Percentiles rank a stretch among this genome's conserved stretches.
phyloP scores from a whole-genome alignment of 2,113 vertebrate genomes.

The Rhagologus leucostigma region DNA sequence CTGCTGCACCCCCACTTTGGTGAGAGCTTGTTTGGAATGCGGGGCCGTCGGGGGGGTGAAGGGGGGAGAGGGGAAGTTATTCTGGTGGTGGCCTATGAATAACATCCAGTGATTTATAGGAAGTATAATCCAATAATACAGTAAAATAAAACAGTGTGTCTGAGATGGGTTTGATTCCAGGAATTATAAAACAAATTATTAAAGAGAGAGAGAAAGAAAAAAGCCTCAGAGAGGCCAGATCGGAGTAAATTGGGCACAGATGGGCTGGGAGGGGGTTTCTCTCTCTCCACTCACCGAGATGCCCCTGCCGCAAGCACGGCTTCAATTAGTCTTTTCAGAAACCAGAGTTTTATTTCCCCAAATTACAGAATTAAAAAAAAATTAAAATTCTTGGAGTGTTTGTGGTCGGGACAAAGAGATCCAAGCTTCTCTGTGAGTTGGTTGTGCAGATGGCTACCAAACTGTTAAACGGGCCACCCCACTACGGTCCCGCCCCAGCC shows the following conservation, averaged over 20 bases:
- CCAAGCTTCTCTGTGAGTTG: slow-evolving; percentile 13
- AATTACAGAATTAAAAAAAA: slow-evolving; percentile 72
- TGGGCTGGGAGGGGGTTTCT: slow-evolving; percentile 74
- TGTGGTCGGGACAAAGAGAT: slow-evolving; percentile 68
- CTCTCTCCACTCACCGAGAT: slow-evolving; percentile 63
- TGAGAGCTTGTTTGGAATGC: slow-evolving; percentile 45
- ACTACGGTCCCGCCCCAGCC: background rate
- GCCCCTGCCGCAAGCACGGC: slow-evolving; percentile 73
- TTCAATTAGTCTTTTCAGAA: slow-evolving; percentile 74
- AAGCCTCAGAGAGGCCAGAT: slow-evolving; percentile 72
- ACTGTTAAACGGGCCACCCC: slow-evolving; percentile 55
- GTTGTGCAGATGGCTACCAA: slow-evolving; percentile 59
- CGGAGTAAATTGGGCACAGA: slow-evolving; percentile 95
- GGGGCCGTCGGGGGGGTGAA: slow-evolving; percentile 67
- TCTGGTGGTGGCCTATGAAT: slow-evolving; percentile 84
- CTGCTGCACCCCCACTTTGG: slow-evolving; percentile 81
- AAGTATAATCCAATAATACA: slow-evolving; percentile 99
- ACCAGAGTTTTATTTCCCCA: slow-evolving; percentile 70
- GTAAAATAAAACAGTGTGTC: slow-evolving; percentile 90
- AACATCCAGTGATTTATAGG: slow-evolving; percentile 98
- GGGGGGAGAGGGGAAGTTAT: slow-evolving; percentile 81
- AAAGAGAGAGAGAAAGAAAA: slow-evolving; percentile 11
- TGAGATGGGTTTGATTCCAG: slow-evolving; percentile 92
- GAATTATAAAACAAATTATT: slow-evolving; percentile 98
- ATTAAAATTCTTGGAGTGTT: slow-evolving; percentile 69